Evolutionary conservation across 1,140 invertebrate species (phyloP), one percentile per base, ranked within the genome.

Genomic region (Apis florea): DNA sequence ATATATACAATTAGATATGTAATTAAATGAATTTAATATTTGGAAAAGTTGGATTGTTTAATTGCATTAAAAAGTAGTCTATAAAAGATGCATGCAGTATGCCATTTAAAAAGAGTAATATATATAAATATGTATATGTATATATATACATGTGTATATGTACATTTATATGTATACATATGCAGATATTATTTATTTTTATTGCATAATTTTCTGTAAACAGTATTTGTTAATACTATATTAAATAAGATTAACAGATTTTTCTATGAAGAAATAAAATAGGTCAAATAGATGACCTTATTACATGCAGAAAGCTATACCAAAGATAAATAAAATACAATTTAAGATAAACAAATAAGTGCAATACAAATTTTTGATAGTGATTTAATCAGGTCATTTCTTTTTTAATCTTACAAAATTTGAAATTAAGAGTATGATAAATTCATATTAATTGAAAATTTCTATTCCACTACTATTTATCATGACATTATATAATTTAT

Each of bases 101-200:
- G 64, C 71, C 73, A 88, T 78, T 83, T 88, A 75, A 56, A 83
- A 83, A 83, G 69, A 88, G 67, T 82, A 83, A 83, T 87, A 83
- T 85, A 87, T 85, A 85, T n/a, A 78, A 67, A 80, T 63, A 74
- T 77, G 66, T 67, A 72, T 79, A 74, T 51, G 61, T 70, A 80
- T 63, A 74, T 77, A 40, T 76, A 72, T 83, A 67, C 64, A 10
- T 21, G 3, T 56, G 5, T 21, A 0, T 19, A 2, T 54, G 1
- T 69, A 72, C 56, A 69, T 72, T 64, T 66, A 53, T 76, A 76
- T 71, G 63, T 70, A 63, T 75, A 67, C 21, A 83, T 81, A 58
- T 76, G 68, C 53, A 68, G 56, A 80, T 83, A 72, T 81, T 72
- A 77, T 84, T 82, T 84, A 82, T 82, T 77, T 83, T 82, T 71